Evolutionary conservation across 2,888 invertebrate species (phyloP), one percentile per base, ranked within the genome.

Genomic region (Diadromus collaris): DNA sequence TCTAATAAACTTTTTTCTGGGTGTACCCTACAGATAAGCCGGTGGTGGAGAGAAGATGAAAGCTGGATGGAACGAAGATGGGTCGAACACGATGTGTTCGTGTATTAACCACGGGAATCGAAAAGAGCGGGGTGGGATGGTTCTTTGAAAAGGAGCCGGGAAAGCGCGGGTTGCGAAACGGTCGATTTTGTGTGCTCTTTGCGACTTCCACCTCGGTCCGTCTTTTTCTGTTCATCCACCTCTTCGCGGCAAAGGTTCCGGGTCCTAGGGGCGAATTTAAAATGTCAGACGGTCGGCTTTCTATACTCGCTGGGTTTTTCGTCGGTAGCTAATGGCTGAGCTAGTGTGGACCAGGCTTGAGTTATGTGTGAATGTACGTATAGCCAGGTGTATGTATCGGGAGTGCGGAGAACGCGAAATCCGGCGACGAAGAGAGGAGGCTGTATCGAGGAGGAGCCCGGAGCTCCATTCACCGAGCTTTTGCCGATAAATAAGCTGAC

Each of bases 401-500:
- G 21, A 48, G 32, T 44, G 13, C 38, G 27, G 41, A 56, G 41
- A 32, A 51, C 44, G 63, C 44, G 63, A 70, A 70, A 41, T 27
- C 27, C 38, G 67, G 24, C n/a, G 19, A 51, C 2, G 63, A 56
- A 58, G 19, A 56, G 54, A 10, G 46, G 61, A 46, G 64, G 63
- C 64, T 60, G 67, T 64, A 75, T 70, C 67, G 68, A n/a, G 64
- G 70, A 65, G 69, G 46, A 78, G 48, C 74, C 64, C 54, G 46
- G 13, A 58, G 61, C 67, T 81, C 79, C 68, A 82, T 83, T 84
- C 80, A 83, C 70, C 70, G 75, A 72, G 82, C 82, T 82, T 83
- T 83, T 72, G 80, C 79, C 85, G 83, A 86, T 87, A 87, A 86
- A 87, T 88, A 87, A 86, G 81, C 85, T 84, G 82, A 83, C 78